A percentile compares a stretch with the other conserved stretches of the same genome.
phyloP scores from a whole-genome alignment of 1,140 invertebrate genomes.

The Drosophila lowei region DNA sequence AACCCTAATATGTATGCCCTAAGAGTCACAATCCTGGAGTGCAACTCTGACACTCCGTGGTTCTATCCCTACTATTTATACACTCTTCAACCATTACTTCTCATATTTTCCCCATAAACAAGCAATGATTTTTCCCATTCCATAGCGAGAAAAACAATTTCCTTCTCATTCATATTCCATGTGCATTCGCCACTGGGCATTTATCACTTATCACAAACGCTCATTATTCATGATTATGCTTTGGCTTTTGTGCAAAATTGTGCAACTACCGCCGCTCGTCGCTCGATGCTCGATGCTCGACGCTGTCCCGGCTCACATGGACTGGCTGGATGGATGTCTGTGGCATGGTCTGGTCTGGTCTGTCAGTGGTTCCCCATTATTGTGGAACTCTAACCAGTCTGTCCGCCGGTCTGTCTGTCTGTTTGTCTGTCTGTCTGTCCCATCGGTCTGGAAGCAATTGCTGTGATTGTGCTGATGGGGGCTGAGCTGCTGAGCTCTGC shows the following conservation, averaged over 20 bases:
- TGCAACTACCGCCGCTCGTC: conserved; percentile 60
- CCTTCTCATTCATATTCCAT: conserved; percentile 29
- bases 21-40: too few relatives aligned
- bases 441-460: conserved; percentile 53
- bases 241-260: conserved; percentile 82
- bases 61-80: too few relatives aligned
- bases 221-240: conserved; percentile 83
- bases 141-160: conserved; percentile 26
- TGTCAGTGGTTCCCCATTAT: conserved; percentile 47
- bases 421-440: conserved; percentile 9
- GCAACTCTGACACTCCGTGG: too few relatives aligned
- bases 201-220: conserved; percentile 79
- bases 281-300: too few relatives aligned
- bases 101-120: background rate
- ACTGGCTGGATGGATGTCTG: conserved; percentile 8
- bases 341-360: conserved; percentile 28
- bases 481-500: conserved; percentile 33
- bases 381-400: conserved; percentile 22
- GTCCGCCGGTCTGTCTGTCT: background rate
- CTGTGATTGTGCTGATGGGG: conserved; percentile 55
- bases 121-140: conserved; percentile 11
- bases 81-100: too few relatives aligned
- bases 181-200: conserved; percentile 63
- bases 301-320: conserved; percentile 41
- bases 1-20: too few relatives aligned